Percentiles rank a stretch among this genome's conserved stretches.
phyloP scores from a whole-genome alignment of 2,888 invertebrate species.

The Brachyptera risi region DNA sequence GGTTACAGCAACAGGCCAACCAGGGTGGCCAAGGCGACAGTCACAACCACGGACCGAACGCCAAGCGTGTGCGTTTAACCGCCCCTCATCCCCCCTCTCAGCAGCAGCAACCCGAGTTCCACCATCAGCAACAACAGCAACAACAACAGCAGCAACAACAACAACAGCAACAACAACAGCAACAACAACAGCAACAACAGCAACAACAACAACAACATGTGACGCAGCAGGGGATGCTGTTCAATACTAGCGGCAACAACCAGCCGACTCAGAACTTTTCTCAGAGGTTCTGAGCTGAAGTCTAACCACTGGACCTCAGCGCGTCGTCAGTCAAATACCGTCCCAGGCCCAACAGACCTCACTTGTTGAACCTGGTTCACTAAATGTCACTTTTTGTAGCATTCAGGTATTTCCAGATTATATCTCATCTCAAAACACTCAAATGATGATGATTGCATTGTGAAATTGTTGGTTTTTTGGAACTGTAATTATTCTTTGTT shows the following conservation, averaged over 20 bases:
- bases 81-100: conserved; percentile 46
- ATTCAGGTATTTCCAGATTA: too few relatives aligned
- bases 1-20: conserved; percentile 25
- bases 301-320: too few relatives aligned
- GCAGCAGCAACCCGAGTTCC: conserved; percentile 44
- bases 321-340: too few relatives aligned
- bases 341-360: too few relatives aligned
- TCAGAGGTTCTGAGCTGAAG: conserved; percentile 24
- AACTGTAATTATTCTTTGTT: too few relatives aligned
- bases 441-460: too few relatives aligned
- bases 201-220: conserved; percentile 39
- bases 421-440: too few relatives aligned
- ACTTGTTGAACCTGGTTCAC: too few relatives aligned
- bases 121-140: conserved; percentile 31
- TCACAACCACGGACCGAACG: conserved; percentile 51
- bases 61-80: conserved; percentile 62
- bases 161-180: conserved; percentile 34
- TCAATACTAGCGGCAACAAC: conserved; percentile 35
- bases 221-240: conserved; percentile 35
- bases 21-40: conserved; percentile 39
- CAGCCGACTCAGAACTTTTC: conserved; percentile 32
- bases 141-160: conserved; percentile 33
- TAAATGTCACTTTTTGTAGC: too few relatives aligned
- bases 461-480: too few relatives aligned
- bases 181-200: conserved; percentile 45